Evolutionary conservation across 2,797 vertebrate species (phyloP), one percentile per base, ranked within the genome.

Genomic region (Melanogrammus aeglefinus): DNA sequence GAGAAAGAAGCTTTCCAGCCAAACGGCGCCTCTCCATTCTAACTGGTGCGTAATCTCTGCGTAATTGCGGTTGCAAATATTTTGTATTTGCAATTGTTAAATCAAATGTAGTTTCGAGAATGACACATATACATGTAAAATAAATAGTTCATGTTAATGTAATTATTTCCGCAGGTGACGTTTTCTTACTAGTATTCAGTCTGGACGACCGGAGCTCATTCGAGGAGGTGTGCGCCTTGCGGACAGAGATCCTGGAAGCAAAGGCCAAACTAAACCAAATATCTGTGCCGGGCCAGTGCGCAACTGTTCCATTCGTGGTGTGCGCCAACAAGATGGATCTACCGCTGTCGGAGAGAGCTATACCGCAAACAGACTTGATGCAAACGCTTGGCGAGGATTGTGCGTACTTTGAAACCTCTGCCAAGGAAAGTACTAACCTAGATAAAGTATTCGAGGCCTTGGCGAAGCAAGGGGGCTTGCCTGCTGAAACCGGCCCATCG

Each of bases 171-270:
- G 18, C 87, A 95, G 94, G 94, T 18, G 94, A 95, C 51, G 88
- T 95, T 27, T 95, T 95, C 44, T 91, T 95, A 35, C 90, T 95
- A 0, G 91, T 95, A 0, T 94, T 94, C 89, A 94, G 94, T 74
- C 72, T 95, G 5, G 91, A 95, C 71, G 93, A 95, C 80, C 88
- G 89, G 13, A 82, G 89, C 81, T 95, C 94, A 0, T 94, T 94
- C 10, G 89, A 93, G 1, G 94, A 94, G 75, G 91, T 94, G 41
- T 89, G 93, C 76, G 73, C 87, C 33, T 89, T 95, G 75, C 88
- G 89, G 14, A 44, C 81, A 0, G 94, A 95, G 87, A 95, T 95
- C 16, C 33, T 92, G 13, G 82, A 89, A 4, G 94, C 94, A 16
- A 95, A 95, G 81, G 88, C 90, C 35, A 94, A 94, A 18, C 87